Base-by-base conservation (phyloP, 2,888 invertebrate species). In the Cistogaster globosa region DNA sequence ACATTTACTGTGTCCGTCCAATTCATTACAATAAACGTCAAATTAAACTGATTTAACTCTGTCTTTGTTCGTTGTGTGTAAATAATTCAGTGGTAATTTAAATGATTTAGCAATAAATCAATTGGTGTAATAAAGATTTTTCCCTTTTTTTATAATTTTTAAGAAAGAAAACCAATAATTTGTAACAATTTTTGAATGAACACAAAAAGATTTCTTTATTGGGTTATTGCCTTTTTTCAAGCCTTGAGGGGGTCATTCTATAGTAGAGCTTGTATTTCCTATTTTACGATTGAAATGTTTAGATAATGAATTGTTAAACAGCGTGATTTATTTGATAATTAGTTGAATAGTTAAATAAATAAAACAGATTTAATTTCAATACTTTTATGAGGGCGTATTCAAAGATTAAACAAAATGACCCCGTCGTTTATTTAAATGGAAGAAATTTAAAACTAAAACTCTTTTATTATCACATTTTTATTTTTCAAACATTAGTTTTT, bases 81-180 rank as follows among this genome's bases (percentile, higher is more conserved):
- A 69, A 82, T 62, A 85, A 84, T 84, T 77, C 55, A 68, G 51
- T 84, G 76, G 45, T 90, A 90, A 91, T 91, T 91, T 89, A 90
- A 91, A 91, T 91, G 88, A 90, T 89, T 89, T 89, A 75, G 79
- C 87, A 90, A 90, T 91, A 90, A 91, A 91, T 91, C 90, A 91
- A 88, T 69, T 60, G 45, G n/a, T 51, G 71, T 69, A 72, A 79
- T 80, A 42, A 71, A 79, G 82, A 68, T 67, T 71, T 76, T 67
- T 63, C 57, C 12, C 2, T 6, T 51, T 22, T 22, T 38, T 20
- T 60, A 48, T 26, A 4, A 16, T 36, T 58, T 60, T 60, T 36
- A 63, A 36, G 18, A 62, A 62, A 18, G 7, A 36, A 38, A 18
- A 11, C 1, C 38, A 69, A 57, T 9, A n/a, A 53, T 45, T 45